phyloP scores from a whole-genome alignment of 2,797 vertebrate genomes.

The Halcyon badia region DNA sequence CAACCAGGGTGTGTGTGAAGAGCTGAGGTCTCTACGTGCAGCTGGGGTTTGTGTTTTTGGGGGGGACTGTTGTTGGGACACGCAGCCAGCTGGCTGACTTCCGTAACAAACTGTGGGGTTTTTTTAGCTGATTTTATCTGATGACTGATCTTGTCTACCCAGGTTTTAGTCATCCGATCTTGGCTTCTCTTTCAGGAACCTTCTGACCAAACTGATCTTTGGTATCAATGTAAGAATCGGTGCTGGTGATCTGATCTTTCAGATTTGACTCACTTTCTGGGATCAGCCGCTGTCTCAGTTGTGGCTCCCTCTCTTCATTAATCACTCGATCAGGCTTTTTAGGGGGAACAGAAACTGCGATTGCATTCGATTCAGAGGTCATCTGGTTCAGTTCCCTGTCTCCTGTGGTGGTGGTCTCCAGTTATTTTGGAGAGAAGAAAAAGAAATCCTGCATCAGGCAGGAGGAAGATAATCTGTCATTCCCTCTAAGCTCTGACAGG shows the following conservation, averaged over 20 bases:
- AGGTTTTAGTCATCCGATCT: constrained; percentile 49
- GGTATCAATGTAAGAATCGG: not conserved
- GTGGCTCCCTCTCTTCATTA: not conserved
- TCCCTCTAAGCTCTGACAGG: not conserved
- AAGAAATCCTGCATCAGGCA: not conserved
- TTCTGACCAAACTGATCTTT: constrained; percentile 41
- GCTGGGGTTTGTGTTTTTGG: constrained; percentile 14
- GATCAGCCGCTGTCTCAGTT: not conserved
- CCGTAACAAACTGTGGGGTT: not conserved
- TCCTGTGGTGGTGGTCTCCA: not conserved
- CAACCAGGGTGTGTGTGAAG: not conserved
- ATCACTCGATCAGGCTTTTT: not conserved
- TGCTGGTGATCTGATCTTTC: constrained; percentile 15
- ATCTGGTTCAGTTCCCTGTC: not conserved
- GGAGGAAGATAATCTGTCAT: not conserved
- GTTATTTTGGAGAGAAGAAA: not conserved
- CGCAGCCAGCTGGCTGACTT: constrained; percentile 22
- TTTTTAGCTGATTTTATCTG: constrained; percentile 56
- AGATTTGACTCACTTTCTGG: constrained; percentile 53
- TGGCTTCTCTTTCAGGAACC: constrained; percentile 31
- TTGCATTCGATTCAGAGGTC: not conserved
- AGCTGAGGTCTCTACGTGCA: not conserved
- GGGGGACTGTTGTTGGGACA: not conserved
- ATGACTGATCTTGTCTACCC: constrained; percentile 28
- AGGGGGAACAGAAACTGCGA: not conserved